These are phyloP conservation scores for Paralichthys olivaceus DNA, from an alignment of 2,113 vertebrate species.

Conservation along the genomic window DNA sequence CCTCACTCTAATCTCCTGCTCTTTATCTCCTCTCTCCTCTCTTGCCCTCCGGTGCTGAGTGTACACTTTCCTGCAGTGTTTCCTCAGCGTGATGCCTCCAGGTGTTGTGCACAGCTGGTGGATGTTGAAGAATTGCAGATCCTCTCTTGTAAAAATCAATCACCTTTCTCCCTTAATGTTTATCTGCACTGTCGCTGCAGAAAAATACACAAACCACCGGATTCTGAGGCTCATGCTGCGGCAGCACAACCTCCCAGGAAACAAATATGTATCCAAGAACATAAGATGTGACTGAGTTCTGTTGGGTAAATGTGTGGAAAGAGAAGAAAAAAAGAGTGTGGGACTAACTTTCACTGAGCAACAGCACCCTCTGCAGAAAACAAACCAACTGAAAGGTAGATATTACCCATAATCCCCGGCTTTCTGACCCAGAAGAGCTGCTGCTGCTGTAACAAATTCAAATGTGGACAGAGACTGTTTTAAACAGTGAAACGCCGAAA, in stretches of 20 bases:
- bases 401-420: no score
- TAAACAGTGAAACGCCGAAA: no score
- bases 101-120: slow-evolving; percentile 66
- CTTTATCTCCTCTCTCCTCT: slow-evolving; percentile 4
- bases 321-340: not conserved
- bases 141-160: slow-evolving; percentile 53
- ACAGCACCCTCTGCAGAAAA: no score
- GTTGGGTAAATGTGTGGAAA: slow-evolving; percentile 30
- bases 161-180: slow-evolving; percentile 20
- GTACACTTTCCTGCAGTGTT: slow-evolving; percentile 28
- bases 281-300: not conserved
- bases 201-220: slow-evolving; percentile 36
- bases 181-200: not conserved
- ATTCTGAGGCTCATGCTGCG: not conserved
- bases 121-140: slow-evolving; percentile 43
- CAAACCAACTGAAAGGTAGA: no score
- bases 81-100: slow-evolving; percentile 57
- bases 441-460: no score
- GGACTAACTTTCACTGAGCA: not conserved
- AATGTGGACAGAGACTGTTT: no score
- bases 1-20: not conserved
- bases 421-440: no score
- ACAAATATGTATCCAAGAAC: no score
- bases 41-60: slow-evolving; percentile 4
- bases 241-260: no score